These are phyloP conservation scores for Pterocles orientalis DNA, from an alignment of 2,113 vertebrate species.

Conservation along the genomic window DNA sequence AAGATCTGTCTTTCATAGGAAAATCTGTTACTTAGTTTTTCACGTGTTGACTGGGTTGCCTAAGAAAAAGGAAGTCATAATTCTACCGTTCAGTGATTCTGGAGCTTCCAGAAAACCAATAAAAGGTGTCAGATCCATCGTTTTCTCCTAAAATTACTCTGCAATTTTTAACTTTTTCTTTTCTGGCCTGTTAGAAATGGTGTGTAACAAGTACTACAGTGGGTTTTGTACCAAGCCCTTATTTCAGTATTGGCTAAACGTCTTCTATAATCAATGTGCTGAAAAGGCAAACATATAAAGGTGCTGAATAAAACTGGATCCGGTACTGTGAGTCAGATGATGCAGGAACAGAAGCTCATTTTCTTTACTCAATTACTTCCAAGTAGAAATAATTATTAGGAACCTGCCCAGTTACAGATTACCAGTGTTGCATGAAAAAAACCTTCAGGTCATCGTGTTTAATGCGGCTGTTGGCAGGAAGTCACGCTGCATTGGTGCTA, in stretches of 20 bases:
- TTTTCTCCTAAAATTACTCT: neutral
- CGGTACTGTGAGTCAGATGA: neutral
- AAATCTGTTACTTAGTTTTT: neutral
- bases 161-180: neutral
- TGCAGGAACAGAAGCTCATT: neutral
- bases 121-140: neutral
- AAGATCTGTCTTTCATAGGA: neutral
- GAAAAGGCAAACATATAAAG: neutral
- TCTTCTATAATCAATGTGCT: neutral
- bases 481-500: neutral
- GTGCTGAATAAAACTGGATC: neutral
- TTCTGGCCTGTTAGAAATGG: neutral
- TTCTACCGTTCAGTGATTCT: neutral
- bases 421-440: neutral
- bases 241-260: neutral
- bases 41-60: accelerated
- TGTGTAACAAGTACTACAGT: neutral
- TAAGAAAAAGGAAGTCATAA: neutral
- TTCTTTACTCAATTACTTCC: neutral
- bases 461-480: neutral
- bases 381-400: neutral
- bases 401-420: neutral
- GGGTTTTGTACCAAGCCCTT: neutral
- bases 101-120: neutral
- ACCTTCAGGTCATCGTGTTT: neutral